phyloP scores from a whole-genome alignment of 2,797 vertebrate species.

The Danio aesculapii region DNA sequence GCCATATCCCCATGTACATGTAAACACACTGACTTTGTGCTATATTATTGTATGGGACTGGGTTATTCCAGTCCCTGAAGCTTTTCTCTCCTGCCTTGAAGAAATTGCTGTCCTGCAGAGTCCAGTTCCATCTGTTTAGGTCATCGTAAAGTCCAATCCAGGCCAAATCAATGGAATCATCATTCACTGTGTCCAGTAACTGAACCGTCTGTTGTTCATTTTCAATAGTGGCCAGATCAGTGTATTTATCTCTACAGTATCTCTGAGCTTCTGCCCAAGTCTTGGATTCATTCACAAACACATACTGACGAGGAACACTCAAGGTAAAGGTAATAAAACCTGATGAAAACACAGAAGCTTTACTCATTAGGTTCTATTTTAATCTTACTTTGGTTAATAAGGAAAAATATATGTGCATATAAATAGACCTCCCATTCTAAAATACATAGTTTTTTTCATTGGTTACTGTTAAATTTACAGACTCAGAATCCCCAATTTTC shows the following conservation, averaged over 20 bases:
- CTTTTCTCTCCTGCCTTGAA: background rate
- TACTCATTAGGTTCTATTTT: too few species aligned
- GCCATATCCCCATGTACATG: background rate
- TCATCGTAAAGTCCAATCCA: slow-evolving; percentile 67
- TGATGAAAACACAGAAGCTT: background rate
- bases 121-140: slow-evolving; percentile 62
- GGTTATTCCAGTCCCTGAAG: slow-evolving; percentile 43
- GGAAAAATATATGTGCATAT: too few species aligned
- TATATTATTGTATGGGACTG: background rate
- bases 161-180: background rate
- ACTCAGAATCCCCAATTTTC: too few species aligned
- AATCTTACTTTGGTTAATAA: too few species aligned
- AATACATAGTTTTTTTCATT: too few species aligned
- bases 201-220: background rate
- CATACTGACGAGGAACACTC: background rate
- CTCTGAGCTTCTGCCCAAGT: background rate
- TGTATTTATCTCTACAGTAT: background rate
- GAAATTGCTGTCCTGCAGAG: slow-evolving; percentile 2
- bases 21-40: background rate
- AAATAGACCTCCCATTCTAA: too few species aligned
- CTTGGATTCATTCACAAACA: background rate
- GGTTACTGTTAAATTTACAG: too few species aligned
- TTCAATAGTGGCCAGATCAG: background rate
- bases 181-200: slow-evolving; percentile 11
- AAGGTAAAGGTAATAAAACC: background rate